Evolutionary conservation across 2,113 vertebrate genomes (phyloP).

Genomic region (Boulengeromyrus knoepffleri): DNA sequence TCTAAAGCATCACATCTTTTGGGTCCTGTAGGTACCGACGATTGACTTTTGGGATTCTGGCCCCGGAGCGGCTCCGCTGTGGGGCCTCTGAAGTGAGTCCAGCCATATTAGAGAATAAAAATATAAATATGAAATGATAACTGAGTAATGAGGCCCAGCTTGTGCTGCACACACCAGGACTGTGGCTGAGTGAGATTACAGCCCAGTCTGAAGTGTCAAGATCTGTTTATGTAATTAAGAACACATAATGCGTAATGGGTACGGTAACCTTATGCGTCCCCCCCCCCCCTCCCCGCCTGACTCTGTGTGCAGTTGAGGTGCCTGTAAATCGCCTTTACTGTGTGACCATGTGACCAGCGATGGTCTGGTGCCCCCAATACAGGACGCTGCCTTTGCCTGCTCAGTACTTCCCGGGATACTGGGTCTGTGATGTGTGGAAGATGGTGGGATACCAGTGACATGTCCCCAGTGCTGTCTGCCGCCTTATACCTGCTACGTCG

Average conservation of each 20-base stretch:
- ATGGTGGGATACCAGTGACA: background rate
- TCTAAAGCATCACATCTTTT: background rate
- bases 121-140: background rate
- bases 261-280: background rate
- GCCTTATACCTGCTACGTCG: background rate
- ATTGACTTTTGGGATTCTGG: background rate
- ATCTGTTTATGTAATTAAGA: background rate
- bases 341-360: background rate
- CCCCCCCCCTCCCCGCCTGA: too few species aligned
- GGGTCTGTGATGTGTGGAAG: background rate
- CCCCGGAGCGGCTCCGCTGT: background rate
- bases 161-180: background rate
- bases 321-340: background rate
- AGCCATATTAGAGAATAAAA: background rate
- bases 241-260: background rate
- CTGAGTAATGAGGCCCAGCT: background rate
- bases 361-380: background rate
- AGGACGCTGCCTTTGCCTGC: background rate
- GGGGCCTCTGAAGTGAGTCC: background rate
- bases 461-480: background rate
- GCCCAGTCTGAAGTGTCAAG: background rate
- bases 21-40: background rate
- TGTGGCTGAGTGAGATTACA: background rate
- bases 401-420: background rate
- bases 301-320: background rate